Percentiles rank a stretch among this genome's conserved stretches.
Evolutionary conservation across 2,888 invertebrate genomes (phyloP).

Genomic region (Panzeria rudis): DNA sequence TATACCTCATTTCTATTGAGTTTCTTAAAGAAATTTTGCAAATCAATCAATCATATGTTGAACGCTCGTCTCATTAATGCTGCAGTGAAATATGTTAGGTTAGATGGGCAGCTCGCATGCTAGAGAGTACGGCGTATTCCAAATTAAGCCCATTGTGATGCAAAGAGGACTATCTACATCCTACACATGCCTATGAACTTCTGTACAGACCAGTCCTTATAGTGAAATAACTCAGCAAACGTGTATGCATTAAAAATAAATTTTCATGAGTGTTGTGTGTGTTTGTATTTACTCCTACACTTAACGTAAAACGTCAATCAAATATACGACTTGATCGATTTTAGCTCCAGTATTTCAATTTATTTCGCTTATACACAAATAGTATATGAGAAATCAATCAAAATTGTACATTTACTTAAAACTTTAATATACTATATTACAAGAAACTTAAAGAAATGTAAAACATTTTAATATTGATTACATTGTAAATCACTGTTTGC

Average conservation of each 20-base stretch:
- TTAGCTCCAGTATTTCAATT: not conserved
- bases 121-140: too few relatives aligned
- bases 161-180: too few relatives aligned
- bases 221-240: too few relatives aligned
- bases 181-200: too few relatives aligned
- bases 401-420: slow-evolving; percentile 29
- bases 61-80: too few relatives aligned
- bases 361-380: not conserved
- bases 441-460: slow-evolving; percentile 39
- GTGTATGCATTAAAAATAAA: not conserved
- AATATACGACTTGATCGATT: not conserved
- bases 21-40: too few relatives aligned
- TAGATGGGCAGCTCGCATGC: too few relatives aligned
- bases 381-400: slow-evolving; percentile 55
- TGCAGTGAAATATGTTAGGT: too few relatives aligned
- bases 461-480: slow-evolving; percentile 64
- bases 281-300: not conserved
- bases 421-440: slow-evolving; percentile 31
- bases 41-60: too few relatives aligned
- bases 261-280: not conserved
- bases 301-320: not conserved
- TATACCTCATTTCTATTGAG: too few relatives aligned
- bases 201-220: too few relatives aligned
- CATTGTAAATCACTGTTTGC: slow-evolving; percentile 60
- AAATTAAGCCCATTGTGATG: too few relatives aligned